Conservation (phyloP, 2,113 vertebrate genomes). For the Ceyx margarethae region DNA sequence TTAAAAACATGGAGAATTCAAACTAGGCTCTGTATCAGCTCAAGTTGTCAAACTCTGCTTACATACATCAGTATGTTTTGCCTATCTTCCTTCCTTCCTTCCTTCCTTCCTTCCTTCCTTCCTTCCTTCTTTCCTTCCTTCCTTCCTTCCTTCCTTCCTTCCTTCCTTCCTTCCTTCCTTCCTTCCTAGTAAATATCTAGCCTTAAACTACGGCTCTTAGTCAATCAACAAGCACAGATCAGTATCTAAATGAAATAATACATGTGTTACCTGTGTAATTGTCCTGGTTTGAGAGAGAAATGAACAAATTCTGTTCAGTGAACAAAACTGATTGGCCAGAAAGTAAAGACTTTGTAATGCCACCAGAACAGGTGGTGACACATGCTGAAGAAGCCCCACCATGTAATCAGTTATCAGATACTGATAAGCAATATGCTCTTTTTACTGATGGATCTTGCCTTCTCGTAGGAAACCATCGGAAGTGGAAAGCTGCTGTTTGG, state of each 20-base stretch:
- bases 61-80: background rate
- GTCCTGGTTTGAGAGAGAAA: too few relatives aligned
- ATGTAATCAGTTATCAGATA: too few relatives aligned
- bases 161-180: too few relatives aligned
- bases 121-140: background rate
- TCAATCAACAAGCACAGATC: slow-evolving; percentile 11
- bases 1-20: background rate
- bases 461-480: too few relatives aligned
- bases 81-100: background rate
- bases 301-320: too few relatives aligned
- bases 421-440: too few relatives aligned
- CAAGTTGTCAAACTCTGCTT: background rate
- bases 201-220: background rate
- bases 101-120: background rate
- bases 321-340: too few relatives aligned
- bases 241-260: slow-evolving; percentile 6
- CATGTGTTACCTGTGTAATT: background rate
- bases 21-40: background rate
- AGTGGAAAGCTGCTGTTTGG: too few relatives aligned
- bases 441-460: too few relatives aligned
- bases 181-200: background rate
- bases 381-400: too few relatives aligned
- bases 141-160: background rate
- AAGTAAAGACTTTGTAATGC: too few relatives aligned
- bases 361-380: too few relatives aligned